Base-by-base conservation (phyloP, 1,140 invertebrate species). In the Brachionus calyciflorus region DNA sequence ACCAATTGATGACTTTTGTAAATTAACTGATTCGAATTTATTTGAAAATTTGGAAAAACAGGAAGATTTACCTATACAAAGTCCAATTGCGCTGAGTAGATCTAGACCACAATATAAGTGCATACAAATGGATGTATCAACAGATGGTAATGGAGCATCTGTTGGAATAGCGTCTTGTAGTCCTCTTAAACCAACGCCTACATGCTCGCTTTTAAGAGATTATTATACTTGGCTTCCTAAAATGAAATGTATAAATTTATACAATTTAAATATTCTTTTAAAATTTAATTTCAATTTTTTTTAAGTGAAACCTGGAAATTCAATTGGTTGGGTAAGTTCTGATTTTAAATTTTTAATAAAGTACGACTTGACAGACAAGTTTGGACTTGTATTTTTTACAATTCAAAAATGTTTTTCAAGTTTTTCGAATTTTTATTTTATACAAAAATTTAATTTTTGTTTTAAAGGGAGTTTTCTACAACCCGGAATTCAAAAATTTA, bases 271-370 rank as follows among this genome's bases (percentile, higher is more conserved):
- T 10, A 49, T 63, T 6, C 9, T 68, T 48, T 14, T 65, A 37
- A 19, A 30, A 33, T n/a, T 17, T 14, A 69, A 41, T 65, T 77
- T 55, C 2, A n/a, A 65, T 81, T 81, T 63, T 4, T 65, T 80
- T 41, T 79, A 80, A 55, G 69, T 80, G 6, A 77, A 79, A 26
- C 53, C 76, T 9, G 81, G 81, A 41, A 79, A 83, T 26, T 77
- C 81, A 30, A 80, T 84, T 26, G 83, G 83, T 7, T 82, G 82
- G 79, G 83, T 83, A 24, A 82, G 80, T 26, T n/a, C n/a, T n/a
- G n/a, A n/a, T n/a, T n/a, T n/a, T n/a, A n/a, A n/a, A n/a, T n/a
- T n/a, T n/a, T n/a, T n/a, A n/a, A n/a, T n/a, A n/a, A n/a, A n/a
- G n/a, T n/a, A n/a, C n/a, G n/a, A n/a, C n/a, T n/a, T n/a, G n/a